Percentiles rank a stretch among this genome's conserved stretches.
These are phyloP conservation scores for Heliconius aoede DNA, from an alignment of 2,888 invertebrate genomes.

Conservation along the genomic window DNA sequence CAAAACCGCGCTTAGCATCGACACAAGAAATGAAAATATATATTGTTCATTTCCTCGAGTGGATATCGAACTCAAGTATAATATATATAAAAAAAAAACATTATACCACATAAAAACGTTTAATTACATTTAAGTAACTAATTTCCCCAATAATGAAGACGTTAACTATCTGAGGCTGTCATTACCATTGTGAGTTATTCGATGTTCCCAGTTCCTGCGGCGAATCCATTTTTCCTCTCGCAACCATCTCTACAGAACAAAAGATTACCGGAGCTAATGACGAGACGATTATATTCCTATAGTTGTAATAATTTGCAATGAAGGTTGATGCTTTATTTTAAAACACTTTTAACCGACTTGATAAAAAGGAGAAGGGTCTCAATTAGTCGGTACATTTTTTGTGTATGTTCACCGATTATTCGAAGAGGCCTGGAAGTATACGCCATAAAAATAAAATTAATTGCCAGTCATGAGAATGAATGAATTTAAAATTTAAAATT, in stretches of 20 bases:
- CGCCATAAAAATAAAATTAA: too few species aligned
- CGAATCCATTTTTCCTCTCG: conserved; percentile 66
- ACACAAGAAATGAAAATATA: too few species aligned
- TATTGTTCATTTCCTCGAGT: neutral
- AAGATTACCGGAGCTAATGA: conserved; percentile 67
- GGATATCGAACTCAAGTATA: too few species aligned
- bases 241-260: conserved; percentile 63
- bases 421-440: too few species aligned
- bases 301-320: conserved; percentile 27
- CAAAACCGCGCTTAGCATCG: too few species aligned
- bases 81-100: too few species aligned
- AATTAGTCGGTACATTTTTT: too few species aligned
- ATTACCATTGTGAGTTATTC: conserved; percentile 60
- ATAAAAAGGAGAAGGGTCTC: too few species aligned
- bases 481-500: too few species aligned
- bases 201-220: conserved; percentile 57
- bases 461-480: too few species aligned
- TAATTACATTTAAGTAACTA: conserved; percentile 6
- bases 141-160: conserved; percentile 31
- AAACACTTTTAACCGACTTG: too few species aligned
- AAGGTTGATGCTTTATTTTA: conserved; percentile 17
- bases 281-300: conserved; percentile 46
- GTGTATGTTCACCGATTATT: too few species aligned
- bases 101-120: neutral
- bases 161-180: conserved; percentile 36